Base-by-base conservation (phyloP, 2,797 vertebrate species). In the Nannoperca obscura region DNA sequence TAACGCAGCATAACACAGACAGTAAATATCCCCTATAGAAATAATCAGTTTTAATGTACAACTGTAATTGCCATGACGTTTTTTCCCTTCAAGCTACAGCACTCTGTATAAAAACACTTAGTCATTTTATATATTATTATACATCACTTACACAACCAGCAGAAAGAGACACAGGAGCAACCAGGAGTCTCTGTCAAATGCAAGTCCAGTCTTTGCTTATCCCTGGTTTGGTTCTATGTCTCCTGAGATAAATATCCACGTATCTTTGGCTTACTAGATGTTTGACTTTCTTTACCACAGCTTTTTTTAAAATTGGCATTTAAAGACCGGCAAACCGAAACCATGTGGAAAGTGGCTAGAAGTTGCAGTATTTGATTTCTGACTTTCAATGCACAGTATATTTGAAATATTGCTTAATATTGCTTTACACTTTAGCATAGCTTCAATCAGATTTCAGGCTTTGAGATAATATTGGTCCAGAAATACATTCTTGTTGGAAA, bases 141-240 rank as follows among this genome's bases (percentile, higher is more conserved):
- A 53, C 44, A 44, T 13, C 20, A 52, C 32, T 58, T 32, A 62
- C 42, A 52, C 32, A 22, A 27, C 50, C 19, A 76, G 40, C 24
- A 72, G 40, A 54, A 54, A 62, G 52, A 62, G 24, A 52, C 49
- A 42, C 59, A 44, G 20, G 19, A 62, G 32, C 65, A 42, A 52
- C 59, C 47, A 27, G 40, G 65, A 59, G 44, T 54, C 24, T 47
- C 42, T 34, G 36, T 69, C 12, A 61, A 68, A 61, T 36, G 50
- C 38, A 69, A 54, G 40, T 44, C 40, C 38, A 69, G 15, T n/a
- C 34, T 58, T 69, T n/a, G 36, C 30, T 19, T 70, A 32, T 32
- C 32, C 32, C 32, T 32, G 32, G 32, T 32, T 32, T 32, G 32
- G 32, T 32, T 32, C 32, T 32, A 32, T 32, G 6, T 32, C 32